A percentile compares a stretch with the other conserved stretches of the same genome.
Conservation (phyloP, 2,888 invertebrate species). For the Agrotis ipsilon region DNA sequence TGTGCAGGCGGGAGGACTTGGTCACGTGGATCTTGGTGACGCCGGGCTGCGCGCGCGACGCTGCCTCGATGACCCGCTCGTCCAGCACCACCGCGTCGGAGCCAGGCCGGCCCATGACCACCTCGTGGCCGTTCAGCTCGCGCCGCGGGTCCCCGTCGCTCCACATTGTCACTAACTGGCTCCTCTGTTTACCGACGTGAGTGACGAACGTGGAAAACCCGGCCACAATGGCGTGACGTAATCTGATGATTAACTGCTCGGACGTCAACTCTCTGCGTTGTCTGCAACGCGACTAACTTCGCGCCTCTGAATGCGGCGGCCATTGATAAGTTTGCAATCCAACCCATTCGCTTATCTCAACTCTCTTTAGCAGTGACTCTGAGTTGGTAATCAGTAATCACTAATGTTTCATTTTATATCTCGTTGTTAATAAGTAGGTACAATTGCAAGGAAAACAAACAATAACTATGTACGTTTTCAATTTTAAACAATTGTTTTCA, state of each 20-base stretch:
- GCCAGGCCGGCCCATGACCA: conserved; percentile 63
- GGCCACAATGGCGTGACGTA: conserved; percentile 67
- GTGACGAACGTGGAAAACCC: conserved; percentile 61
- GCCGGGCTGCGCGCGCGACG: conserved; percentile 68
- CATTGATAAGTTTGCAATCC: conserved; percentile 60
- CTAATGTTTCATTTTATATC: conserved; percentile 23
- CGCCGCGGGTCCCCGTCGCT: conserved; percentile 63
- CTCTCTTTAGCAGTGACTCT: conserved; percentile 28
- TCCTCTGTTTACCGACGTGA: conserved; percentile 47
- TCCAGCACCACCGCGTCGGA: conserved; percentile 78
- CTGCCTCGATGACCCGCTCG: conserved; percentile 64
- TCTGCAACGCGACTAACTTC: conserved; percentile 75
- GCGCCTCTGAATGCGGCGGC: conserved; percentile 41
- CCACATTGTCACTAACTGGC: conserved; percentile 71
- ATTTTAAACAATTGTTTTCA: background rate
- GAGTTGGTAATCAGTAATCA: conserved; percentile 38
- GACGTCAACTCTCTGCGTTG: conserved; percentile 72
- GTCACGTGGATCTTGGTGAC: conserved; percentile 79
- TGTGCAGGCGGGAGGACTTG: conserved; percentile 80
- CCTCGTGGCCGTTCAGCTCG: conserved; percentile 62
- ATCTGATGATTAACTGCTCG: conserved; percentile 56
- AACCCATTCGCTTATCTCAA: conserved; percentile 62
- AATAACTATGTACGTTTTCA: background rate
- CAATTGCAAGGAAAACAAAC: conserved; percentile 7
- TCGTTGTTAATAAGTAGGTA: conserved; percentile 7